Evolutionary conservation across 2,113 vertebrate genomes (phyloP).

Genomic region (Ursus arctos): DNA sequence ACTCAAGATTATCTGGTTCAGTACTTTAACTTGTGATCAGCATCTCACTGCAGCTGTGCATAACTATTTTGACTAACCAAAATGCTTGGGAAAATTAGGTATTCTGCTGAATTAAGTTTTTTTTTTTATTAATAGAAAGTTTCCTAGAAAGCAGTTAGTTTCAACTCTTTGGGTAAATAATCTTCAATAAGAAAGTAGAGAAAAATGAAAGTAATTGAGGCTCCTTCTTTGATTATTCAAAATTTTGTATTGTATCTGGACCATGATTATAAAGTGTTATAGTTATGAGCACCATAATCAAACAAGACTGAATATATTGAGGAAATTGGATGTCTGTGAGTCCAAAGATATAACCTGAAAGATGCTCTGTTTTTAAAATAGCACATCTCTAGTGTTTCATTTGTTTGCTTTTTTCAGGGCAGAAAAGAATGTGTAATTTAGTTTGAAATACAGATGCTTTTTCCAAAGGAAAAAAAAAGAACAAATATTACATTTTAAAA

Average conservation of each 20-base stretch:
- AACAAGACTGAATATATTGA: background rate
- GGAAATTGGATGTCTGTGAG: background rate
- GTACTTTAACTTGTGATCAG: background rate
- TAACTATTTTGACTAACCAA: slow-evolving; percentile 5
- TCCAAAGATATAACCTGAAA: background rate
- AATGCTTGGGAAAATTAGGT: background rate
- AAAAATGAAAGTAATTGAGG: slow-evolving; percentile 22
- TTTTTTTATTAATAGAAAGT: background rate
- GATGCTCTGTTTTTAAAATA: slow-evolving; percentile 41
- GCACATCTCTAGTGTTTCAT: background rate
- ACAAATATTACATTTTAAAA: background rate
- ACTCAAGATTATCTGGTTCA: background rate
- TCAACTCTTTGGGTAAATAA: background rate
- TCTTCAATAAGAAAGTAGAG: background rate
- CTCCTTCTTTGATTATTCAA: slow-evolving; percentile 51
- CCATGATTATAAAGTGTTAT: slow-evolving; percentile 6
- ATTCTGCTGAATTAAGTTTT: slow-evolving; percentile 30
- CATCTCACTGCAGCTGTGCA: background rate
- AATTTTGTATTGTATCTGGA: background rate
- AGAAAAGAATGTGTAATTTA: slow-evolving; percentile 1
- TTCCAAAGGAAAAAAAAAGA: background rate
- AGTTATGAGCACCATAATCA: background rate
- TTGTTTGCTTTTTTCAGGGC: background rate
- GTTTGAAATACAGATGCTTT: slow-evolving; percentile 29
- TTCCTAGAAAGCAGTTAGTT: slow-evolving; percentile 10